Evolutionary conservation across 2,113 vertebrate genomes (phyloP).

Genomic region (Vidua chalybeata): DNA sequence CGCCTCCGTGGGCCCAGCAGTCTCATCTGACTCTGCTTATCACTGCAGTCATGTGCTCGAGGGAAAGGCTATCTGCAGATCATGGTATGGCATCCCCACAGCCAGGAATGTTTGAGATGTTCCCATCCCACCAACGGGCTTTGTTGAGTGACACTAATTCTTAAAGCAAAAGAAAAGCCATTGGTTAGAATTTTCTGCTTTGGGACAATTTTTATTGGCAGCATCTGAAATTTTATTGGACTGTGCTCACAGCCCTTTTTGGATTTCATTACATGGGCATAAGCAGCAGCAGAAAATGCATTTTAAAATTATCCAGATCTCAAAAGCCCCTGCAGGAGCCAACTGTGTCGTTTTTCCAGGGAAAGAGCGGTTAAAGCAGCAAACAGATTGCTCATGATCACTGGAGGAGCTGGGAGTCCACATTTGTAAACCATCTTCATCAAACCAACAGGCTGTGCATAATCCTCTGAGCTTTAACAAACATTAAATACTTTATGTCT

Average conservation of each 20-base stretch:
- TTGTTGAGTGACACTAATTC: neutral
- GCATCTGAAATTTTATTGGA: neutral
- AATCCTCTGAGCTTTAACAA: neutral
- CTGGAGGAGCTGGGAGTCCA: neutral
- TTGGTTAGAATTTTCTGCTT: neutral
- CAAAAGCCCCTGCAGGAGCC: neutral
- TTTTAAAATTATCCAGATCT: neutral
- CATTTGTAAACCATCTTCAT: neutral
- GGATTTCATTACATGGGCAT: neutral
- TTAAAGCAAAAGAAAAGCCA: neutral
- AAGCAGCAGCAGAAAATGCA: neutral
- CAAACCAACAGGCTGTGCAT: neutral
- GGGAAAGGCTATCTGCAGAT: neutral
- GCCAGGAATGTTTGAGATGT: neutral
- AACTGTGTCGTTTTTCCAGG: neutral
- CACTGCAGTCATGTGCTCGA: neutral
- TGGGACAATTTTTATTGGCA: neutral
- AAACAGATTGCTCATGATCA: neutral
- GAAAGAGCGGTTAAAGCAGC: neutral
- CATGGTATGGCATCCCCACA: neutral
- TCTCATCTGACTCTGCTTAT: neutral
- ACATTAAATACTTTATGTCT: neutral
- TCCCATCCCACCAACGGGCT: neutral
- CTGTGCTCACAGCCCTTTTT: neutral
- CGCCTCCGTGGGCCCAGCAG: neutral